Evolutionary conservation across 1,140 invertebrate species (phyloP), one percentile per base, ranked within the genome.

Genomic region (Drosophila navojoa): DNA sequence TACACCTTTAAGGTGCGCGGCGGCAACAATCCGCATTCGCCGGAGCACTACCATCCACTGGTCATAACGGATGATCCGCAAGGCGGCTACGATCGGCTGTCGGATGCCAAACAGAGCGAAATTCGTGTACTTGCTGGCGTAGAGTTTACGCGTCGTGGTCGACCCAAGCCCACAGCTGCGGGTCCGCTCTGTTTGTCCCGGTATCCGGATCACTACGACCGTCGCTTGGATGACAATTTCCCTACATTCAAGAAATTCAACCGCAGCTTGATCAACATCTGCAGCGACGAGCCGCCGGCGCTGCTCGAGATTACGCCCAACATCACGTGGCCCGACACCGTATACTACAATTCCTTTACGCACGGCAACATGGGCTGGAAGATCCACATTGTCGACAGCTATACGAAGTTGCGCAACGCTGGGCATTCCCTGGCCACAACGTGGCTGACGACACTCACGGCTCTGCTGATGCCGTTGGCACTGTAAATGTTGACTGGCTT

Each of bases 281-380:
- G 97, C 91, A 95, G 96, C 77, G 95, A 94, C 10, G 94, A 96
- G 58, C 93, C 95, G 5, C 94, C 96, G 5, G 96, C 95, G 0
- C 92, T 95, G 13, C 93, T 98, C 9, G 94, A 95, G 91, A 95
- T 98, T 4, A 96, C 96, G 4, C 98, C 98, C 1, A 98, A 98
- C 91, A 95, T 96, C 11, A 95, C 96, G 0, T 98, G 97, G 96
- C 98, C 98, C 0, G 97, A 98, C 91, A 93, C 95, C 9, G 97
- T 99, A 15, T 99, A 98, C 92, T 99, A 98, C 90, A 97, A 98
- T 92, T 98, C 97, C 55, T 98, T 97, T 92, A 97, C 96, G 0
- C 97, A 98, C 73, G 94, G 95, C 1, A 97, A 98, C 81, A 98
- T 98, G 96, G 97, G 97, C 19, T 97, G 96, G 95, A 97, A 96